Conservation (phyloP, 2,113 vertebrate genomes). For the Pygoscelis adeliae region DNA sequence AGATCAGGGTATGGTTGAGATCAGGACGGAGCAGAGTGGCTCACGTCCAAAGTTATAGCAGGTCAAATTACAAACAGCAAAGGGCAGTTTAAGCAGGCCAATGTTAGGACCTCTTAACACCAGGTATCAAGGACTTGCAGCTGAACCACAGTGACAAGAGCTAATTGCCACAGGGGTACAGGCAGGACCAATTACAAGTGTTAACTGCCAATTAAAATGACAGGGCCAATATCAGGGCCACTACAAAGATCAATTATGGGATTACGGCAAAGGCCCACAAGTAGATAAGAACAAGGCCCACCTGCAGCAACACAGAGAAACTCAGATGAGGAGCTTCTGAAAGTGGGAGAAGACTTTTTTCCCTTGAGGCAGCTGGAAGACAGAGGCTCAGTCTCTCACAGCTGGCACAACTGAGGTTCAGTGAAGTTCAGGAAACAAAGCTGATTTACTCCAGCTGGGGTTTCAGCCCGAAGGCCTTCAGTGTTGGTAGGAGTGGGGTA, state of each 20-base stretch:
- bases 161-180: slow-evolving; percentile 20
- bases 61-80: background rate
- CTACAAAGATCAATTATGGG: slow-evolving; percentile 35
- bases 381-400: background rate
- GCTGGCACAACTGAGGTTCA: background rate
- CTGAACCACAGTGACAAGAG: slow-evolving; percentile 3
- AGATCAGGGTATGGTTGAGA: background rate
- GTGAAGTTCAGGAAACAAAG: background rate
- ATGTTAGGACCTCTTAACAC: slow-evolving; percentile 26
- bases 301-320: background rate
- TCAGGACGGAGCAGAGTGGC: background rate
- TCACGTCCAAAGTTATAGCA: background rate
- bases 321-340: background rate
- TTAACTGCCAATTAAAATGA: slow-evolving; percentile 63
- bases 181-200: slow-evolving; percentile 41
- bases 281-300: slow-evolving; percentile 21
- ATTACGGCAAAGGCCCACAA: slow-evolving; percentile 14
- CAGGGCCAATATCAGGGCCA: slow-evolving; percentile 13
- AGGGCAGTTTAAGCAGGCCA: background rate
- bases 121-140: slow-evolving; percentile 17
- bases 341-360: background rate
- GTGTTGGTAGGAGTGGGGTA: background rate
- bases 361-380: background rate
- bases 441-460: background rate
- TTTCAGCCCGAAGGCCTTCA: background rate